Conservation (phyloP, 1,140 invertebrate species). For the Aphelenchoides fujianensis region DNA sequence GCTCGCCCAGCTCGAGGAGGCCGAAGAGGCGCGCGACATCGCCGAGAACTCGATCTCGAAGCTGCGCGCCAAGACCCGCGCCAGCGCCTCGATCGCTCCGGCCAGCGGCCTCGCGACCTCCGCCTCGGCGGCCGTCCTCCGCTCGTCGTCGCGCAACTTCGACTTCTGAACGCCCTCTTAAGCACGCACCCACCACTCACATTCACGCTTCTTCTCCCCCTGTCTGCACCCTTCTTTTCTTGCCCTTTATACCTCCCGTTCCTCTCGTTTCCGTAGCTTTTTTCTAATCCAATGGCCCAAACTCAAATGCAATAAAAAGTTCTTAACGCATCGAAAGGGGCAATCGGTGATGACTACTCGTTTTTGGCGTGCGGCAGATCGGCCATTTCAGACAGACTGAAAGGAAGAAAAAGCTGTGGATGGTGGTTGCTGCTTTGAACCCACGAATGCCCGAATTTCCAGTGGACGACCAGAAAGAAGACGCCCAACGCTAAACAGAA, state of each 20-base stretch:
- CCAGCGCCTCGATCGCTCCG: constrained; percentile 60
- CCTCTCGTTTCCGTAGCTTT: no score
- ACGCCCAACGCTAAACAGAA: constrained; percentile 86
- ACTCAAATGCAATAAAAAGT: no score
- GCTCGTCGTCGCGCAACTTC: constrained; percentile 39
- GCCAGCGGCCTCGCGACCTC: constrained; percentile 48
- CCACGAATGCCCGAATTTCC: constrained; percentile 61
- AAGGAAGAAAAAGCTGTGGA: neutral
- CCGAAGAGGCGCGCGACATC: constrained; percentile 86
- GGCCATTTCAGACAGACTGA: neutral
- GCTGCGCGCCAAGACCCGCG: constrained; percentile 84
- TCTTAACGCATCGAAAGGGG: no score
- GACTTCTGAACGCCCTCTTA: neutral
- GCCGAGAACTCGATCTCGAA: constrained; percentile 87
- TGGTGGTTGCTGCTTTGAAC: neutral
- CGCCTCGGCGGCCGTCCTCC: constrained; percentile 54
- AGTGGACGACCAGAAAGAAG: constrained; percentile 84
- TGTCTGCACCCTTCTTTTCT: no score
- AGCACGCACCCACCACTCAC: no score
- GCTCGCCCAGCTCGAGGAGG: constrained; percentile 89
- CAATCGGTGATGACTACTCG: no score
- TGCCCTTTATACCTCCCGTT: no score
- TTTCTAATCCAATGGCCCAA: no score
- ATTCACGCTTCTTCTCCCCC: no score
- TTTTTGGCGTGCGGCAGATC: neutral